A percentile compares a stretch with the other conserved stretches of the same genome.
phyloP scores from a whole-genome alignment of 2,888 invertebrate species.

The Brenthis daphne region DNA sequence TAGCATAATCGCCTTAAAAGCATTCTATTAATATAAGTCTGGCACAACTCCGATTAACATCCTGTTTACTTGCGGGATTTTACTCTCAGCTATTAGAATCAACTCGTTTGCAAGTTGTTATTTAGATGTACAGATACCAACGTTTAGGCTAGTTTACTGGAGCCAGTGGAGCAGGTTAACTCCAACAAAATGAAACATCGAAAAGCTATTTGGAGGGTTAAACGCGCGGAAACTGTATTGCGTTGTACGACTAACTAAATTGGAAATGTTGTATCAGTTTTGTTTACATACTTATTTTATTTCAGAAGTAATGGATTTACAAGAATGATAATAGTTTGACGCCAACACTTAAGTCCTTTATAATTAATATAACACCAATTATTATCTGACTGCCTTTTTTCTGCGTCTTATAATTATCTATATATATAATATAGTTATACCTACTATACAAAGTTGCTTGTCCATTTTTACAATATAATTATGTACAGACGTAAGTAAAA shows the following conservation, averaged over 20 bases:
- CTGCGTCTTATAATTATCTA: no score
- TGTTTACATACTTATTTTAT: constrained; percentile 19
- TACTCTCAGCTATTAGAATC: constrained; percentile 18
- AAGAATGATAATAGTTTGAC: no score
- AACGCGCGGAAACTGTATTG: constrained; percentile 15
- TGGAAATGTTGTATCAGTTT: constrained; percentile 28
- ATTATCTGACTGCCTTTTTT: no score
- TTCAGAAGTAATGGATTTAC: neutral
- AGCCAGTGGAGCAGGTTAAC: constrained; percentile 21
- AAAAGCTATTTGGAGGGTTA: constrained; percentile 26
- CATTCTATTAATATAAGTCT: constrained; percentile 34
- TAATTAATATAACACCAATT: neutral
- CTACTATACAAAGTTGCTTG: no score
- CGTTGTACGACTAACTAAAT: constrained; percentile 23
- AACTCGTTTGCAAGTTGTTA: constrained; percentile 24
- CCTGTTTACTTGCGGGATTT: constrained; percentile 16
- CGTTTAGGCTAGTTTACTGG: neutral
- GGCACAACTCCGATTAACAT: constrained; percentile 28
- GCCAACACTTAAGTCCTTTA: neutral
- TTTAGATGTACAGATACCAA: constrained; percentile 12
- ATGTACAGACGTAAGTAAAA: no score
- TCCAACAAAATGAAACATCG: constrained; percentile 29
- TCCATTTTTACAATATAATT: no score
- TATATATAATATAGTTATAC: no score
- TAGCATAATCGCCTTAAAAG: constrained; percentile 34